These are phyloP conservation scores for Meles meles DNA, from an alignment of 2,113 vertebrate species.

Conservation along the genomic window DNA sequence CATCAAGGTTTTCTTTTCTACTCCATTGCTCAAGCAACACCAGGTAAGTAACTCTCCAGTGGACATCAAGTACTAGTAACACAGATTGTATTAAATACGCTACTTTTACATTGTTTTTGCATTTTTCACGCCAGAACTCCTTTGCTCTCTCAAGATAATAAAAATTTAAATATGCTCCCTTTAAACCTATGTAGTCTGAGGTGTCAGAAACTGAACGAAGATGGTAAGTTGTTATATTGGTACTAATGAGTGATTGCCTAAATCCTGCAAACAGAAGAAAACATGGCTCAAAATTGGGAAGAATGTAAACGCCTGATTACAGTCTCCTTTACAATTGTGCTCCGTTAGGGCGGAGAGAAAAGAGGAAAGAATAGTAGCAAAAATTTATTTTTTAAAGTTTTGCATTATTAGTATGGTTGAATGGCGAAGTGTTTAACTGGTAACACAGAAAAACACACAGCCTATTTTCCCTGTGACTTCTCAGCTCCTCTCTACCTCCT, in stretches of 20 bases:
- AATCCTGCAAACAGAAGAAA: neutral
- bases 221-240: neutral
- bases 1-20: neutral
- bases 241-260: neutral
- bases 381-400: neutral
- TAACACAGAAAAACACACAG: neutral
- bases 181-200: neutral
- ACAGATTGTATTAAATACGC: neutral
- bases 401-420: neutral
- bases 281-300: neutral
- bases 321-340: neutral
- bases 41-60: neutral
- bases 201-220: neutral
- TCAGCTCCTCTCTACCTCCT: too few relatives aligned
- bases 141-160: neutral
- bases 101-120: neutral
- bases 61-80: neutral
- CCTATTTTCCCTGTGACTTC: neutral
- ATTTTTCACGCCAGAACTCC: neutral
- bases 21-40: neutral
- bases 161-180: neutral
- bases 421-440: neutral
- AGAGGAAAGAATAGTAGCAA: rapidly evolving
- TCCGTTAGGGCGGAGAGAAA: neutral
- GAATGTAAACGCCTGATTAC: neutral